Base-by-base conservation (phyloP, 2,113 vertebrate genomes). In the Microcebus ravelobensis region DNA sequence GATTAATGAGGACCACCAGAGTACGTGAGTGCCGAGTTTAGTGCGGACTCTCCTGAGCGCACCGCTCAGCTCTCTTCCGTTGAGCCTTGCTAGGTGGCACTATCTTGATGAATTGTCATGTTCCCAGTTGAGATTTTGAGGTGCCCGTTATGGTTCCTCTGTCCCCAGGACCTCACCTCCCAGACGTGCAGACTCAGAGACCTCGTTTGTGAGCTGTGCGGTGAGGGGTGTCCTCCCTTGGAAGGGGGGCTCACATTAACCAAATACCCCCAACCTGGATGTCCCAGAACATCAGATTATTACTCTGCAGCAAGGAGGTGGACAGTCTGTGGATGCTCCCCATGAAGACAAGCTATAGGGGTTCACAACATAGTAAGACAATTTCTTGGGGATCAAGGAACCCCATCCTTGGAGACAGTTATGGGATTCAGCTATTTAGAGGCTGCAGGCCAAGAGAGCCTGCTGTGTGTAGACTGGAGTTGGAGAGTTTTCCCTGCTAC, bases 331-430 rank as follows among this genome's bases (percentile, higher is more conserved):
- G 1, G 6, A 0, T 21, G 68, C 13, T 68, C 14, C 21, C 34
- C 57, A 57, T 14, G 2, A 12, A 36, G 61, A 48, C 18, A 71
- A 1, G 29, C 14, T 15, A 1, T 0, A 3, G 17, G n/a, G 12
- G n/a, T 31, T 36, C 59, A 15, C 8, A 5, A 48, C 17, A 0
- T 61, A 36, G 34, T 14, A 39, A 48, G 39, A 8, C 9, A 9
- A 2, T 70, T 14, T 23, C 29, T 34, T 36, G 50, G 59, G 6
- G 29, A 11, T 36, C 45, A 8, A 10, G 45, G 82, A 88, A 7
- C 45, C 50, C 39, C 8, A 45, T 45, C 45, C 45, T 45, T 45
- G 81, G 45, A 8, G 27, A 2, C 29, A 11, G 45, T 17, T 8
- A 18, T 0, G 6, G 52, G 71, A 27, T 3, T 48, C 4, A 25